Conservation (phyloP, 2,113 vertebrate species). For the Mesoclemmys tuberculata region DNA sequence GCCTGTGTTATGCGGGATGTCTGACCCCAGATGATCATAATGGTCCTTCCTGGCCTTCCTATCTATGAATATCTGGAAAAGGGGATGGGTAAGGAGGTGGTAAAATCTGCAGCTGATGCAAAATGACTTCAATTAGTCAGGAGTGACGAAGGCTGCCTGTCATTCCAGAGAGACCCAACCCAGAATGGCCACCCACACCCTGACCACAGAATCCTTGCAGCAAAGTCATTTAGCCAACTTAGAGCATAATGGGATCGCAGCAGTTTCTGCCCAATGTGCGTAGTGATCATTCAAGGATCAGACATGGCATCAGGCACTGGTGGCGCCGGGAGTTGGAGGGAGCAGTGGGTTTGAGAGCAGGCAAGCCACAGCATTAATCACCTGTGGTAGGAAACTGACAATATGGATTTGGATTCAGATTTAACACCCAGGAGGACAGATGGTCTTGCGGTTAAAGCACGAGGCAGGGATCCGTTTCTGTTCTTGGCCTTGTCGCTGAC, state of each 20-base stretch:
- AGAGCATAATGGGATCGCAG: background rate
- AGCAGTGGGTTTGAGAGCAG: background rate
- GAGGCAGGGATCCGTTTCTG: background rate
- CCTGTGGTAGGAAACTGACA: background rate
- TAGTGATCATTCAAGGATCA: background rate
- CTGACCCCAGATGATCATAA: background rate
- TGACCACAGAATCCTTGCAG: background rate
- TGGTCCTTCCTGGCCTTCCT: background rate
- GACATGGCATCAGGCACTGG: background rate
- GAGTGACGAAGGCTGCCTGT: background rate
- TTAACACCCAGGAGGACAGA: background rate
- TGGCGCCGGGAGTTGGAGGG: too few relatives aligned
- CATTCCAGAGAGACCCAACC: background rate
- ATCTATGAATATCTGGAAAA: background rate
- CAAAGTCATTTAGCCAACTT: too few relatives aligned
- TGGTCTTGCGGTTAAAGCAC: background rate
- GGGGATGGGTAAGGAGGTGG: background rate
- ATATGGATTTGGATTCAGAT: background rate
- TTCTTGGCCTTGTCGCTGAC: background rate
- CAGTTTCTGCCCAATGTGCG: background rate
- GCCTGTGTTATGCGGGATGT: background rate
- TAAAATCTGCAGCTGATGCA: background rate
- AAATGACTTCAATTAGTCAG: background rate
- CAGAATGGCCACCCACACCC: background rate
- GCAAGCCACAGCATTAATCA: background rate